Evolutionary conservation across 2,888 invertebrate species (phyloP), one percentile per base, ranked within the genome.

Genomic region (Lasioglossum vierecki): DNA sequence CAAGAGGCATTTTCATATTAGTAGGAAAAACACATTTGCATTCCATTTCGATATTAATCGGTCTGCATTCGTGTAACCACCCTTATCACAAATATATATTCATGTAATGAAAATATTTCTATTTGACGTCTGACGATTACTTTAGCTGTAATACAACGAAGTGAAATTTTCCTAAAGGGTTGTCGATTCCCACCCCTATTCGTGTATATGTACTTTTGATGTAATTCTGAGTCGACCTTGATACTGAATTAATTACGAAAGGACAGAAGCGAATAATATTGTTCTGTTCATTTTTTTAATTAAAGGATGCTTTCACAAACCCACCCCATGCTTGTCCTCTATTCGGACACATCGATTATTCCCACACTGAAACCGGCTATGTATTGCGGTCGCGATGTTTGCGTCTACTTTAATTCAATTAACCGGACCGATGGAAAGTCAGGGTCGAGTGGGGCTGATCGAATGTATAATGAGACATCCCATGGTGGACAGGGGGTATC

Each of bases 381-480:
- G 66, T 66, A 8, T 30, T 22, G 18, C 8, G 35, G 26, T 26
- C 53, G 49, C 49, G 39, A 41, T 78, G 41, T 78, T 70, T 71
- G 77, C 41, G 49, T 41, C 26, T 41, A 15, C 4, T 60, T 72
- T 63, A 79, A 79, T 79, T 79, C 44, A 79, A 79, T 79, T 79
- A 79, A 41, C 15, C 41, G 9, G 22, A 4, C 60, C n/a, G 46
- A 15, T 22, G 15, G 30, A 72, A 79, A 72, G 79, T 72, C 72
- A 72, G 15, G 22, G 60, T 57, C 15, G 9, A 30, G 9, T 30
- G 3, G 8, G 46, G 5, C 8, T 49, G n/a, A 39, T 77, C 35
- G 79, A 60, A 72, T 35, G 39, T 72, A 30, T 74, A 57, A 74
- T 53, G 53, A 57, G 74, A 57, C 53, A 15, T 53, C 39, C 53